Base-by-base conservation (phyloP, 2,113 vertebrate species). In the Geococcyx californianus region DNA sequence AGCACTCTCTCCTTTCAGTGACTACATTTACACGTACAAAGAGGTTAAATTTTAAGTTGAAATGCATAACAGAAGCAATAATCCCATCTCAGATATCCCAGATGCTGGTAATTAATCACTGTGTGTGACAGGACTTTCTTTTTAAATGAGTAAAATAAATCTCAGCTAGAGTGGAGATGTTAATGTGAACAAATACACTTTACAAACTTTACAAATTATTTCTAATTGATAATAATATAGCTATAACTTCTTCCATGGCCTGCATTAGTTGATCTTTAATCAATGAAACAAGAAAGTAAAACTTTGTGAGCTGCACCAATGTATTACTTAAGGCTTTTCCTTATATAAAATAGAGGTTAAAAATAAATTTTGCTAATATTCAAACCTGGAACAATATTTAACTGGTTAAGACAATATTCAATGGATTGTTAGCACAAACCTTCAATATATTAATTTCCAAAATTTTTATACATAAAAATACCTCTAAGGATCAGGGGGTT, bases 61-160 rank as follows among this genome's bases (percentile, higher is more conserved):
- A 77, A 33, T 82, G 95, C 58, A 16, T 62, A 92, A 84, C 92
- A 97, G 76, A 56, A 89, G 40, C 64, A 92, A 24, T 95, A 92
- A 95, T 85, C 52, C 73, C 69, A 74, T 76, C 44, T 81, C 78
- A 89, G 28, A n/a, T 82, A 84, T 90, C 83, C 89, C 86, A 96
- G 92, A 83, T 76, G 91, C 16, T 77, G 52, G 79, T 80, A 80
- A 90, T 81, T 93, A 68, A 11, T 83, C 79, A 91, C 69, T 62
- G 49, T 54, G 82, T 81, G 84, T 66, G 84, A 19, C 94, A 91
- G 87, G 85, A 67, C 80, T 90, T 81, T 91, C 54, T 85, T 68
- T 90, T 84, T 87, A 94, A 85, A 91, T 70, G 6, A 81, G 31
- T 66, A 44, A 92, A 81, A 75, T 72, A 70, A 86, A 72, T 58